Conservation (phyloP, 2,113 vertebrate genomes). For the Anoplopoma fimbria region DNA sequence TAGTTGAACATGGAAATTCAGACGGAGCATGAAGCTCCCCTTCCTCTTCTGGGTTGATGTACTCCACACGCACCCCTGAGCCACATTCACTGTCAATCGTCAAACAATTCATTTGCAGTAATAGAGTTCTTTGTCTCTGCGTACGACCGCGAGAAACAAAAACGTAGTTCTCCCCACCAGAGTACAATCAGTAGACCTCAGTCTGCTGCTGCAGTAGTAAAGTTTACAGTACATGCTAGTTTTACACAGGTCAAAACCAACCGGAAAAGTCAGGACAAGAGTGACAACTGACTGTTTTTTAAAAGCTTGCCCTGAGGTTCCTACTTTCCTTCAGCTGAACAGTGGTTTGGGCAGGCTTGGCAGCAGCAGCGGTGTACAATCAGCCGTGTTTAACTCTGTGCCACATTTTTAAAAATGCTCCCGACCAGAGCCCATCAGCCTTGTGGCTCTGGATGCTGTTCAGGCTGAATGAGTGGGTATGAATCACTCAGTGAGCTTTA, state of each 20-base stretch:
- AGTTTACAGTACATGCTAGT: slow-evolving; percentile 19
- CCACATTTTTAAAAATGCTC: slow-evolving; percentile 60
- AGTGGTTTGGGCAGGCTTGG: slow-evolving; percentile 53
- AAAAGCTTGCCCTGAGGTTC: slow-evolving; percentile 14
- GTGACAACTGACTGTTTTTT: slow-evolving; percentile 41
- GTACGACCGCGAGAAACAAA: neutral
- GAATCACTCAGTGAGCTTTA: slow-evolving; percentile 59
- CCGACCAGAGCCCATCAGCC: slow-evolving; percentile 34
- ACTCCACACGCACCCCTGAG: neutral
- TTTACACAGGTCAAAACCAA: slow-evolving; percentile 26
- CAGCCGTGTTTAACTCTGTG: slow-evolving; percentile 53
- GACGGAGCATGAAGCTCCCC: slow-evolving; percentile 17
- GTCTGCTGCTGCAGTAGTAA: slow-evolving; percentile 2
- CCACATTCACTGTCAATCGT: slow-evolving; percentile 14
- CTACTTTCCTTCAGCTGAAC: slow-evolving; percentile 33
- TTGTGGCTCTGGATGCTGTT: slow-evolving; percentile 67
- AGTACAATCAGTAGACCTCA: neutral
- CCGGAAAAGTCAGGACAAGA: slow-evolving; percentile 39
- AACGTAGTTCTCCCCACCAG: neutral
- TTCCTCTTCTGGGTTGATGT: slow-evolving; percentile 28
- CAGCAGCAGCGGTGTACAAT: slow-evolving; percentile 41
- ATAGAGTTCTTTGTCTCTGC: neutral
- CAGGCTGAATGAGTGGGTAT: slow-evolving; percentile 55
- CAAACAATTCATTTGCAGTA: slow-evolving; percentile 7
- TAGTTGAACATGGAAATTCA: slow-evolving; percentile 64